Base-by-base conservation (phyloP, 1,140 invertebrate genomes). In the Leptonema lineaticorne region DNA sequence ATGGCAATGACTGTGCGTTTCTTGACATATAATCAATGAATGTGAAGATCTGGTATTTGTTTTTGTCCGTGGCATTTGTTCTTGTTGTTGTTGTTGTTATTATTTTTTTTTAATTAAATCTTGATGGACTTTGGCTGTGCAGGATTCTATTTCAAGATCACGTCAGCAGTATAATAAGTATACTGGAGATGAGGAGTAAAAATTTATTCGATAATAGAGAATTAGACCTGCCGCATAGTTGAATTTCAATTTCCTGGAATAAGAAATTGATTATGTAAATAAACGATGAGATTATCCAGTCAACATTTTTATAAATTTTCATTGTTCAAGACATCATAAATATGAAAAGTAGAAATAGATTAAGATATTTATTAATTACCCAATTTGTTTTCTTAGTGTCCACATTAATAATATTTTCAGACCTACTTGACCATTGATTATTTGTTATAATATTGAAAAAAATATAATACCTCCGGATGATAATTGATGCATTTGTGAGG, bases 401-500 rank as follows among this genome's bases (percentile, higher is more conserved):
- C n/a, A n/a, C n/a, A n/a, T n/a, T n/a, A n/a, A n/a, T n/a, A n/a
- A n/a, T n/a, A n/a, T n/a, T n/a, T n/a, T n/a, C n/a, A n/a, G n/a
- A n/a, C n/a, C n/a, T n/a, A n/a, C n/a, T n/a, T n/a, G n/a, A n/a
- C n/a, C n/a, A n/a, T n/a, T n/a, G n/a, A n/a, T n/a, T n/a, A n/a
- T 41, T 41, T 41, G 2, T 14, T 41, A 3, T 4, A 41, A 11
- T 41, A 14, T 4, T 41, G 11, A 41, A 16, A 4, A 53, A 69
- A 22, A 75, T 46, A 20, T n/a, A 75, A 76, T 81, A 90, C 89
- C 80, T 94, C 92, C 11, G 92, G 91, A 80, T 95, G 93, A 79
- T 94, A 94, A 74, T 91, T 94, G 74, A 92, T 89, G 79, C 93
- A 95, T 78, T 91, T 89, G 56, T 84, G 85, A 30, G 91, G 90